Conservation (phyloP, 2,113 vertebrate genomes). For the Lonchura striata region DNA sequence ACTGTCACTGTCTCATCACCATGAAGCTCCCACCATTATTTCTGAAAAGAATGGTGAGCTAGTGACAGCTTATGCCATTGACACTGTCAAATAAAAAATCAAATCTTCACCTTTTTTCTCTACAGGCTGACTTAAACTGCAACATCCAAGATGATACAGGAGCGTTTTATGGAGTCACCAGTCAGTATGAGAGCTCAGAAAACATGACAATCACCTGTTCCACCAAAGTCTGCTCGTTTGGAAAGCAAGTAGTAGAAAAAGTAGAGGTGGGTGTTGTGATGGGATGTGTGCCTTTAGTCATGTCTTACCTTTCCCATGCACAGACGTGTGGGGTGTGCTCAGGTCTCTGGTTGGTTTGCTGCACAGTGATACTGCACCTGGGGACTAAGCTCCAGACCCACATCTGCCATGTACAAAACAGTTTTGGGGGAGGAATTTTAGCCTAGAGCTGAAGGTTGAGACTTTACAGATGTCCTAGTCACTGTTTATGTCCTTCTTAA, state of each 20-base stretch:
- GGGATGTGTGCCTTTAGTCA: neutral
- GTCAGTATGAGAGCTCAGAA: slow-evolving; percentile 97
- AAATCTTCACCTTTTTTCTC: slow-evolving; percentile 11
- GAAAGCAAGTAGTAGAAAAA: slow-evolving; percentile 99
- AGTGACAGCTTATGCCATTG: neutral
- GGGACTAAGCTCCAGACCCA: neutral
- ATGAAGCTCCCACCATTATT: neutral
- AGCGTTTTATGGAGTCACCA: slow-evolving; percentile 95
- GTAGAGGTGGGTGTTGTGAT: slow-evolving; percentile 85
- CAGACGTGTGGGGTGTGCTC: rapidly evolving
- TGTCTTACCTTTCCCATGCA: neutral
- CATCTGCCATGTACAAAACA: neutral
- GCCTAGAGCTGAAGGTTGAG: neutral
- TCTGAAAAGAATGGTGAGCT: neutral
- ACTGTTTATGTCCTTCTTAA: neutral
- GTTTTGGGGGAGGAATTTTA: neutral
- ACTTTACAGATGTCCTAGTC: neutral
- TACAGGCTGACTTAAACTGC: slow-evolving; percentile 96
- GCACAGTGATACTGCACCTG: neutral
- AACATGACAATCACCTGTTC: slow-evolving; percentile 99
- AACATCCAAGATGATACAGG: slow-evolving; percentile 95
- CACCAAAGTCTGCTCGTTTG: slow-evolving; percentile 99
- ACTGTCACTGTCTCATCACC: neutral
- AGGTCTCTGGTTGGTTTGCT: neutral
- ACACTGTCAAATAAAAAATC: neutral